Conservation (phyloP, 2,113 vertebrate species). For the Microcebus tavaratra region DNA sequence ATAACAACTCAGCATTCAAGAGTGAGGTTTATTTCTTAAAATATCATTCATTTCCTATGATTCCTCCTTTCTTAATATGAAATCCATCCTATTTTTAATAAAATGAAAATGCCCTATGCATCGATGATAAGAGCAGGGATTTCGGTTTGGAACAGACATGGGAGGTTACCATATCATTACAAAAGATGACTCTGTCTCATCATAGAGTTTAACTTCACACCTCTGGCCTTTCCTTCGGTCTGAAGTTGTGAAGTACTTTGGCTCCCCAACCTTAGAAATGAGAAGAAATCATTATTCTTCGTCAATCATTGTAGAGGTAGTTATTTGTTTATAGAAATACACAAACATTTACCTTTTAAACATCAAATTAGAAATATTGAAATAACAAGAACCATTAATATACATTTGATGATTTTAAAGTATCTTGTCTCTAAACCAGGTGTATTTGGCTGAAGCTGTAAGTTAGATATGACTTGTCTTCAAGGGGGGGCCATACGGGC, state of each 20-base stretch:
- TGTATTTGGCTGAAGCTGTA: not conserved
- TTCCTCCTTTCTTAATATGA: not conserved
- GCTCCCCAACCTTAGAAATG: slow-evolving; percentile 89
- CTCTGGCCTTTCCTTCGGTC: slow-evolving; percentile 94
- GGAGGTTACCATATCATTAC: slow-evolving; percentile 90
- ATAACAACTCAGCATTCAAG: not conserved
- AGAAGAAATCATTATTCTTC: slow-evolving; percentile 50
- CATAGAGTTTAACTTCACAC: slow-evolving; percentile 95
- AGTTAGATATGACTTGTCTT: not conserved
- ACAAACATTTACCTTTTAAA: slow-evolving; percentile 37
- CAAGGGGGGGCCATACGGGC: not conserved
- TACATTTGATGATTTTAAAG: not conserved
- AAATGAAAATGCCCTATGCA: not conserved
- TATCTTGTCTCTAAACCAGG: not conserved
- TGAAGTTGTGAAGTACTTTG: slow-evolving; percentile 92
- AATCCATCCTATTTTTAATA: slow-evolving; percentile 13
- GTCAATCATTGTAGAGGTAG: not conserved
- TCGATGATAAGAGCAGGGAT: not conserved
- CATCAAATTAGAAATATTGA: slow-evolving; percentile 36
- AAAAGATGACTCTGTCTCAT: slow-evolving; percentile 93
- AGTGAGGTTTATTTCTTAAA: slow-evolving; percentile 14
- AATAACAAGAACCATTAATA: not conserved
- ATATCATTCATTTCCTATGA: not conserved
- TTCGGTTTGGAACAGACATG: slow-evolving; percentile 29
- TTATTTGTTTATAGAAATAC: slow-evolving; percentile 16